Percentiles rank a stretch among this genome's conserved stretches.
Evolutionary conservation across 2,113 vertebrate species (phyloP).

Genomic region (Corythornis madagascariensis): DNA sequence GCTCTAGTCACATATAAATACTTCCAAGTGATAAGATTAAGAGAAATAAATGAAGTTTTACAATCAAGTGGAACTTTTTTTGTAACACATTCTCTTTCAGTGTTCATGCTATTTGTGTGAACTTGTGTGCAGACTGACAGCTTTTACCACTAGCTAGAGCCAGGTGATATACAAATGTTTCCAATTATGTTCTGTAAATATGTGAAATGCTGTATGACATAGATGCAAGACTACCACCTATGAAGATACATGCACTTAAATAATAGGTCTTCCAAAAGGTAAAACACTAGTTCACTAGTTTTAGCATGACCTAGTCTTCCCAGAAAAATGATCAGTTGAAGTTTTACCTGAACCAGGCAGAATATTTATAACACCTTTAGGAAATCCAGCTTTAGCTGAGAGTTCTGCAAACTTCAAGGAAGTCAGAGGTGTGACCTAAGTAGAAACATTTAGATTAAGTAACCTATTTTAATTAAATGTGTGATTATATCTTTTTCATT

Average conservation of each 20-base stretch:
- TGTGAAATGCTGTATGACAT: not conserved
- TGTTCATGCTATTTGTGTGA: not conserved
- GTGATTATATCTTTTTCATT: not conserved
- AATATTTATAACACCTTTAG: constrained; percentile 85
- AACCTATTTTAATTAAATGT: not conserved
- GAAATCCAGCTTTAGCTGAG: constrained; percentile 80
- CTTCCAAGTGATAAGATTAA: not conserved
- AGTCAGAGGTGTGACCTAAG: constrained; percentile 84
- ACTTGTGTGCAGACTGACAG: not conserved
- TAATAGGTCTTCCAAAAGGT: not conserved
- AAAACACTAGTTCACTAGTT: not conserved
- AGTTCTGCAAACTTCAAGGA: constrained; percentile 88
- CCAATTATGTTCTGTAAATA: not conserved
- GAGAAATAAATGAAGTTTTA: not conserved
- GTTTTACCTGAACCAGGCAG: constrained; percentile 83
- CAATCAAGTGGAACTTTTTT: not conserved
- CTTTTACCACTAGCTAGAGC: not conserved
- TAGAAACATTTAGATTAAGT: not conserved
- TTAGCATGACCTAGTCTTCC: not conserved
- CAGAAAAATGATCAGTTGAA: not conserved
- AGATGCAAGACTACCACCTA: not conserved
- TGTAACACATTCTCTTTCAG: not conserved
- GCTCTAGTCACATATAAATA: not conserved
- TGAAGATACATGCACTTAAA: not conserved
- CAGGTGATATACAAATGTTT: not conserved